Conservation (phyloP, 2,113 vertebrate species). For the Burhinus oedicnemus region DNA sequence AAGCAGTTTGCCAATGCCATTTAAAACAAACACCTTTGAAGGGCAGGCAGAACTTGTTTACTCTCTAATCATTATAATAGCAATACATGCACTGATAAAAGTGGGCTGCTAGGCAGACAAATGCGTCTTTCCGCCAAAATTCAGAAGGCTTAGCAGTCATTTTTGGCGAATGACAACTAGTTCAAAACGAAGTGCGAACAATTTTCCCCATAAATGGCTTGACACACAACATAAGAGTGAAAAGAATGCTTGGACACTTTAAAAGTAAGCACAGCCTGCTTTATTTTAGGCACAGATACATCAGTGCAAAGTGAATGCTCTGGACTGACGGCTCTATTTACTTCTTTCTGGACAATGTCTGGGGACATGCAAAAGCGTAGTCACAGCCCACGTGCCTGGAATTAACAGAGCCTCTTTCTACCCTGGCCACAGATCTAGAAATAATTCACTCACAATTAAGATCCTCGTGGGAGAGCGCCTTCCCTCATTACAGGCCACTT, state of each 20-base stretch:
- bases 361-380: neutral
- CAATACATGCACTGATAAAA: neutral
- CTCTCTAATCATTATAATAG: neutral
- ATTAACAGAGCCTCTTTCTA: neutral
- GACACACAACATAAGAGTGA: neutral
- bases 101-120: neutral
- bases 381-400: neutral
- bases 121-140: neutral
- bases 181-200: neutral
- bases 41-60: neutral
- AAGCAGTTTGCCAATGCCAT: neutral
- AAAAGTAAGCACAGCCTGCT: neutral
- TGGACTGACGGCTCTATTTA: neutral
- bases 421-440: neutral
- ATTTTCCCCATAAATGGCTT: slow-evolving; percentile 36
- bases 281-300: slow-evolving; percentile 46
- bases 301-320: neutral
- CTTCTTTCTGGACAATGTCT: slow-evolving; percentile 5
- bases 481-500: neutral
- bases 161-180: neutral
- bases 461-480: neutral
- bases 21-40: neutral
- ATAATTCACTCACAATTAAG: slow-evolving; percentile 27
- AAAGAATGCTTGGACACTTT: neutral
- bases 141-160: neutral